phyloP scores from a whole-genome alignment of 1,140 invertebrate genomes.

The Notospermus geniculatus region DNA sequence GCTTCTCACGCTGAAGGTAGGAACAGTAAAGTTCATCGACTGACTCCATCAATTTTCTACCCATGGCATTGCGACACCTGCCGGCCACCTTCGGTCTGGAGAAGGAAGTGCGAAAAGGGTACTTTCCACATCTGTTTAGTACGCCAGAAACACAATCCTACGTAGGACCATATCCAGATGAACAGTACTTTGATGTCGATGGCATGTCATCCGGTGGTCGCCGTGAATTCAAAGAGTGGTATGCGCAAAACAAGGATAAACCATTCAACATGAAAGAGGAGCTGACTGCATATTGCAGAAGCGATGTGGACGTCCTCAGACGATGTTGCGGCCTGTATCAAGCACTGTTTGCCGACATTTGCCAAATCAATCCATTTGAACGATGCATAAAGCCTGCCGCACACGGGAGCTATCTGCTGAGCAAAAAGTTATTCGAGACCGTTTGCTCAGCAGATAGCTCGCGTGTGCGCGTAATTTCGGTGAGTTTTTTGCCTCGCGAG shows the following conservation, averaged over 20 bases:
- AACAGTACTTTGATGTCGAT: constrained; percentile 14
- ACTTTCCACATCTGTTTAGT: constrained; percentile 24
- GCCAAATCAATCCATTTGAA: background rate
- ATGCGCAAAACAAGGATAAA: constrained; percentile 8
- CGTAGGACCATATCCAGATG: constrained; percentile 13
- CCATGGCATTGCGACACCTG: constrained; percentile 14
- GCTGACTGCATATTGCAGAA: background rate
- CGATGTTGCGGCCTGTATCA: background rate
- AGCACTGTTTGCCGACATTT: background rate
- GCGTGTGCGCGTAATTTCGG: too few relatives aligned
- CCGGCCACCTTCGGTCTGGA: constrained; percentile 16
- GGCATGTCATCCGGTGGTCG: constrained; percentile 9
- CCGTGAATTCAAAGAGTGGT: constrained; percentile 18
- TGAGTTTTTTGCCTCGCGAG: too few relatives aligned
- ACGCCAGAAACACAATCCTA: constrained; percentile 16
- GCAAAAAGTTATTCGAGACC: too few relatives aligned
- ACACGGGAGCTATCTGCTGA: too few relatives aligned
- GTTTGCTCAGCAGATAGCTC: too few relatives aligned
- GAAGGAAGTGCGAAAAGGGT: constrained; percentile 16
- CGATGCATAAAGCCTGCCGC: too few relatives aligned
- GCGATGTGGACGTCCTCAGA: constrained; percentile 22
- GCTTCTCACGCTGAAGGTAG: background rate
- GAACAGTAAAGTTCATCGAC: background rate
- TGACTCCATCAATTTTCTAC: constrained; percentile 15
- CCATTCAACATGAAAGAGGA: constrained; percentile 18